Evolutionary conservation across 2,888 invertebrate species (phyloP), one percentile per base, ranked within the genome.

Genomic region (Hypsopygia costalis): DNA sequence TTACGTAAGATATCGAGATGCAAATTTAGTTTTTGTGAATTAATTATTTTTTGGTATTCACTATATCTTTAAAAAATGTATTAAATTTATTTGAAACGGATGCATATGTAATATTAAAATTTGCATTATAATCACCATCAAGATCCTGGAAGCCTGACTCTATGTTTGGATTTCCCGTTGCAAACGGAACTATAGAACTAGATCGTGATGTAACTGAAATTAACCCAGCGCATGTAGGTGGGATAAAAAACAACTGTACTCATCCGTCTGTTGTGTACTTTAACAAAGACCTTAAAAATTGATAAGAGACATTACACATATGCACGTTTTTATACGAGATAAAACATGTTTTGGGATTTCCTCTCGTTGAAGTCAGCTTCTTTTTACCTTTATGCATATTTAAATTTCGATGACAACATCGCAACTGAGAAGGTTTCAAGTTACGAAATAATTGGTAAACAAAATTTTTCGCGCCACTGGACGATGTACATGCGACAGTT

Each of bases 391-490:
- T 30, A 28, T 31, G 42, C 34, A 43, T 47, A 54, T 46, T 50
- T 58, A 48, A 49, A 61, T 50, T 51, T 46, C 49, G 52, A 48
- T 66, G 65, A 65, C 59, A 61, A 69, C 57, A 68, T 62, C 47
- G 42, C 55, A 53, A 56, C 52, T 56, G 58, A 63, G 65, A 70
- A 60, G 65, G 69, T 69, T 69, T 64, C 43, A 47, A 48, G 62
- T 77, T 75, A 69, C 63, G 66, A 76, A 75, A 78, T 70, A 66
- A 68, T 66, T 63, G 60, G 65, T 71, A 69, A 72, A 74, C 65
- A 70, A 64, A 62, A 61, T 60, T 62, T 69, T 73, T 74, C 68
- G 69, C 75, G 58, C 55, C 62, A 55, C 50, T 63, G 55, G 54
- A 59, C 59, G 62, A 63, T 70, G 62, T 62, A 69, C 64, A 61